Evolutionary conservation across 2,113 vertebrate genomes (phyloP), one percentile per base, ranked within the genome.

Genomic region (Melanotaenia duboulayi): DNA sequence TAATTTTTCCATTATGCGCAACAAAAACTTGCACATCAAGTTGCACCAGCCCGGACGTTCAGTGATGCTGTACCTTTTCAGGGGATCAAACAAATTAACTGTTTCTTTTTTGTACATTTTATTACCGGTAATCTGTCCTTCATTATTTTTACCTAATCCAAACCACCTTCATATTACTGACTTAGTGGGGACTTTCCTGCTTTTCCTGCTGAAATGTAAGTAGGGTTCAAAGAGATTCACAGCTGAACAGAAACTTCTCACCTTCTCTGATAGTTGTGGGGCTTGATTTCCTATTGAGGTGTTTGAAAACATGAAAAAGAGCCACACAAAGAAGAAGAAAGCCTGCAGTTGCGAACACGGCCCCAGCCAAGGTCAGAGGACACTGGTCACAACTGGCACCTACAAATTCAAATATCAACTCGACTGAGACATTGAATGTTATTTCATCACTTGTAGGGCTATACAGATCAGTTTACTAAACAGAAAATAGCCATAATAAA

Each of bases 341-440:
- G 0, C 19, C 2, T 12, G 4, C 19, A 55, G 23, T 25, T 35
- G 3, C 17, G 35, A 16, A n/a, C 8, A 72, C 48, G 35, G 5
- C 32, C 40, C 58, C 24, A 37, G 5, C 32, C 48, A 63, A 23
- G 59, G 24, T 7, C 11, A 32, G 39, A 46, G 11, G 10, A 17
- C 7, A 32, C 1, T 3, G 5, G 20, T 5, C 12, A 64, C 17
- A 56, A 72, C 0, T 10, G 0, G 0, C 12, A 10, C 5, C 62
- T 80, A 58, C 11, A 59, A 75, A 75, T 23, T 1, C 9, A 74
- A 52, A 35, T 17, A 56, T 58, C 4, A 63, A 52, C 46, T 2
- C 12, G 17, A 22, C 32, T 52, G 49, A 0, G 12, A 20, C 13
- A 8, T 0, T 20, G 0, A 0, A 20, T 20, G 16, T 6, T 50